Base-by-base conservation (phyloP, 2,113 vertebrate genomes). In the Melanerpes aurifrons region DNA sequence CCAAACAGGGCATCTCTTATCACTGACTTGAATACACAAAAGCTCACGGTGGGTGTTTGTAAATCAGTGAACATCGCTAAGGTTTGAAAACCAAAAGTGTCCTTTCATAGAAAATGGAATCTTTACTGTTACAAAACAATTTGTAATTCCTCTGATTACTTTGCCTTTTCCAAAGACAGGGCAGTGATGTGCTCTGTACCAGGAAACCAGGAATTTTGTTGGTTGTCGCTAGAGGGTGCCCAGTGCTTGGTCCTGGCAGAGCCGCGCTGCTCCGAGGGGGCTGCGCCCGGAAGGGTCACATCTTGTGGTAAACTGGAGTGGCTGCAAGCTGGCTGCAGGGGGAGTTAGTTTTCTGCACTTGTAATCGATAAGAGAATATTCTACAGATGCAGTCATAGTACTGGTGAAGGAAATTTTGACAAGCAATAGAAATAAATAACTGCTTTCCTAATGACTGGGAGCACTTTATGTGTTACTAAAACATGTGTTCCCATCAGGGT, bases 191-290 rank as follows among this genome's bases (percentile, higher is more conserved):
- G 18, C 43, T 24, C 21, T 35, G 64, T 24, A 15, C 10, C 32
- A 7, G 66, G 68, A 53, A 74, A 79, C 70, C 10, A 26, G 4
- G 68, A 54, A 50, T 69, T 86, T 67, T 32, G 9, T 76, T 81
- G 18, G 47, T 17, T 69, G 62, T 96, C 97, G 28, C 97, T 92
- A 97, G 97, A 89, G 96, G 97, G 97, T 72, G 96, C 92, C 31
- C 95, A 19, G 71, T 56, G 94, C 93, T 69, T 58, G 82, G 80
- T n/a, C 88, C 76, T 92, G 71, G 32, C 13, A 8, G n/a, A 19
- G 71, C 73, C 9, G 12, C 28, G 12, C 26, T 12, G 58, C 57
- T 37, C 20, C 7, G 10, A 15, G 26, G 10, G 15, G 43, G 21
- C 7, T 84, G 81, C 8, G 0, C 71, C 21, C 81, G 45, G 47